Conservation (phyloP, 1,140 invertebrate species). For the Microplitis mediator region DNA sequence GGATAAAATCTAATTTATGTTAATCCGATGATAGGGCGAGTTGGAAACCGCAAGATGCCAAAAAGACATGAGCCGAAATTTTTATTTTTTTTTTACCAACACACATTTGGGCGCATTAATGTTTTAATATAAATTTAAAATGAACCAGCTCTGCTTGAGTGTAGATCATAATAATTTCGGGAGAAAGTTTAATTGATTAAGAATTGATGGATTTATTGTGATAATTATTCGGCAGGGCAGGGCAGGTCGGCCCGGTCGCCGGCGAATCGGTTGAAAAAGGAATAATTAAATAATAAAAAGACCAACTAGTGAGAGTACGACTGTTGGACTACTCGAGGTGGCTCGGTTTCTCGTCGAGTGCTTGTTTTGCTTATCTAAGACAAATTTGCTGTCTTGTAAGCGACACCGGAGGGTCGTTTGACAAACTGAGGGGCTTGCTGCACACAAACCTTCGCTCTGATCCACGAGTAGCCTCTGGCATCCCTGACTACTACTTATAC, state of each 20-base stretch:
- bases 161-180: no score
- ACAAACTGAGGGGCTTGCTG: slow-evolving; percentile 47
- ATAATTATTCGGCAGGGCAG: not conserved
- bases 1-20: slow-evolving; percentile 64
- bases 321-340: not conserved
- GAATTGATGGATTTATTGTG: not conserved
- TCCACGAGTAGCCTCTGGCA: slow-evolving; percentile 14
- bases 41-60: slow-evolving; percentile 43
- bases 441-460: not conserved
- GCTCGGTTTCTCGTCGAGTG: slow-evolving; percentile 37
- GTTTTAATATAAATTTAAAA: no score
- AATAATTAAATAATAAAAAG: slow-evolving; percentile 1
- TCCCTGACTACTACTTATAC: not conserved
- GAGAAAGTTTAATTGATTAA: not conserved
- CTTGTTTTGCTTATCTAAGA: slow-evolving; percentile 61
- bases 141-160: no score
- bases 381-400: slow-evolving; percentile 62
- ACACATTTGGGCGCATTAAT: no score
- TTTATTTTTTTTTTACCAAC: no score
- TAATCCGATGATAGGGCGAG: slow-evolving; percentile 50
- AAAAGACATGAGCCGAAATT: slow-evolving; percentile 9
- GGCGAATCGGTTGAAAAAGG: not conserved
- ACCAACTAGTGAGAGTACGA: not conserved
- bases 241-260: not conserved
- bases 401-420: slow-evolving; percentile 57